Evolutionary conservation across 1,140 invertebrate species (phyloP), one percentile per base, ranked within the genome.

Genomic region (Andrena cerasifolii): DNA sequence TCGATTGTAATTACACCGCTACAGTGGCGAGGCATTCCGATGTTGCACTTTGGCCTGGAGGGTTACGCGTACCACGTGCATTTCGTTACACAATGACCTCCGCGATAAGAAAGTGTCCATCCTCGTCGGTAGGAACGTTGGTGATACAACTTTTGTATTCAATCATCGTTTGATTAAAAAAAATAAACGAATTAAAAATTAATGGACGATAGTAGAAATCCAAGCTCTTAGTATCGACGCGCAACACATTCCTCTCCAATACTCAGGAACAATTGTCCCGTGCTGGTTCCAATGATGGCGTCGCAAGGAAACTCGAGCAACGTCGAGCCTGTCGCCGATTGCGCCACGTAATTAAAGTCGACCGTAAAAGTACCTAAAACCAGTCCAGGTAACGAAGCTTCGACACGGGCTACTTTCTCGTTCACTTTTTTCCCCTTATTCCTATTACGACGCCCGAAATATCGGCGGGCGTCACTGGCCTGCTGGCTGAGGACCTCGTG

Each of bases 401-500:
- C 36, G 51, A 40, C 33, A 47, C 33, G 40, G 26, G 45, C 67
- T 82, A 51, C 10, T 81, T 56, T 74, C 59, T 49, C 59, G 24
- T 49, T 59, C 10, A 8, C 51, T 43, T 66, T 65, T 79, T 65
- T 49, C 43, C 1, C 10, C 31, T 68, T 62, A 24, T 73, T 73
- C 67, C 33, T 58, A 58, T 62, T 56, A 63, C 56, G 40, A 74
- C n/a, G 58, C 58, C 49, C 8, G 51, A 83, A 83, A 78, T 82
- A 74, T 82, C 59, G 36, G 31, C 18, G 36, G 26, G 16, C 8
- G 53, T 47, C 45, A 47, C 61, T 70, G 86, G 80, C 81, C 87
- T 61, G 84, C 81, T 87, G 81, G 78, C 86, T 87, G 84, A 80
- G 80, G 79, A 72, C 68, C 66, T 79, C 49, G 72, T 51, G 28